These are phyloP conservation scores for Zelostemma sp. DNA, from an alignment of 1,140 invertebrate genomes.

Conservation along the genomic window DNA sequence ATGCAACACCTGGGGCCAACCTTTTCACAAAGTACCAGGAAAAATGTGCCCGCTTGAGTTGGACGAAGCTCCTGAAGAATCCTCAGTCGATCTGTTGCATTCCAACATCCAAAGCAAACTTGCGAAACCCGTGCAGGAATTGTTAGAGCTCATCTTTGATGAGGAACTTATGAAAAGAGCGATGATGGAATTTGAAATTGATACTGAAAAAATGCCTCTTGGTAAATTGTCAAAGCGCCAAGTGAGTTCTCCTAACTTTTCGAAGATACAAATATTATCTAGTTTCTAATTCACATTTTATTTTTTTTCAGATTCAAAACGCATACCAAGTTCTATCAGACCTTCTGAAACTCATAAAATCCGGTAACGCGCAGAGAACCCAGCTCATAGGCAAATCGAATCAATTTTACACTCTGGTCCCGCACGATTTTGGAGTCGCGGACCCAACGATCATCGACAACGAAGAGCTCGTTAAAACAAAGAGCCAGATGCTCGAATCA, in stretches of 20 bases:
- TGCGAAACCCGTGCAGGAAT: conserved; percentile 81
- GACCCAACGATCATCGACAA: conserved; percentile 86
- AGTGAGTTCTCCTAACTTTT: too few species aligned
- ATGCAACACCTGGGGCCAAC: conserved; percentile 82
- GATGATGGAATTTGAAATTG: conserved; percentile 95
- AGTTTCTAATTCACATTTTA: too few species aligned
- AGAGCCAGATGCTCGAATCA: conserved; percentile 93
- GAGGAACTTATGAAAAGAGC: conserved; percentile 92
- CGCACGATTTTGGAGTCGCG: conserved; percentile 92
- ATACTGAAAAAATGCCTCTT: conserved; percentile 97
- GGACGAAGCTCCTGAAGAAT: conserved; percentile 79
- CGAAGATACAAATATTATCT: too few species aligned
- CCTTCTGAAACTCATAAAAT: conserved; percentile 77
- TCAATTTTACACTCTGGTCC: conserved; percentile 94
- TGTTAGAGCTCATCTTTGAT: conserved; percentile 92
- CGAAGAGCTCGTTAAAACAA: conserved; percentile 80
- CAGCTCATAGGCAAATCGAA: conserved; percentile 88
- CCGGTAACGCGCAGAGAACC: conserved; percentile 66
- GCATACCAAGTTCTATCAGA: conserved; percentile 89
- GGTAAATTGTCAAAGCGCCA: conserved; percentile 91
- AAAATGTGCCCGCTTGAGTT: conserved; percentile 91
- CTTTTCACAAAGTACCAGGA: conserved; percentile 86
- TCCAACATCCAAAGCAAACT: conserved; percentile 77
- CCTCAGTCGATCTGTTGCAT: conserved; percentile 51
- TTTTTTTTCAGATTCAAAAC: conserved; percentile 88